A percentile compares a stretch with the other conserved stretches of the same genome.
Evolutionary conservation across 2,113 vertebrate genomes (phyloP).

Genomic region (Archilochus colubris): DNA sequence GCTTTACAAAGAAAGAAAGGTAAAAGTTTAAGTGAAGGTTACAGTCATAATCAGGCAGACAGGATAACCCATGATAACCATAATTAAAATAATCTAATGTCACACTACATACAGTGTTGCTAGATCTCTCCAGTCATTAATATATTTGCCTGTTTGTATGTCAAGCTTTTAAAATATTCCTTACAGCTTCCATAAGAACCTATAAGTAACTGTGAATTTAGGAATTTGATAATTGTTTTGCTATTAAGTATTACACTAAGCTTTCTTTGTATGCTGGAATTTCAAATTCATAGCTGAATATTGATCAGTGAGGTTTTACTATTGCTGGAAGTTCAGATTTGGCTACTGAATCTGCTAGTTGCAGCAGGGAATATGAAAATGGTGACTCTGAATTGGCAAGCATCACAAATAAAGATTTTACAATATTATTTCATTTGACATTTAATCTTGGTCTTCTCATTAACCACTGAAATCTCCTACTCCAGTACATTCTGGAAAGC

Average conservation of each 20-base stretch:
- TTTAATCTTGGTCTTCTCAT: slow-evolving; percentile 33
- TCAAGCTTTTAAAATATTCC: neutral
- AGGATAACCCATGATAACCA: neutral
- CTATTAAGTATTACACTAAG: neutral
- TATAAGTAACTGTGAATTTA: neutral
- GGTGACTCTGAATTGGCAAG: neutral
- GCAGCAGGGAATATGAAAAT: neutral
- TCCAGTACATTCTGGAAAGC: neutral
- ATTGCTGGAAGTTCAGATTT: neutral
- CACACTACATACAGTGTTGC: neutral
- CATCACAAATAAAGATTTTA: slow-evolving; percentile 5
- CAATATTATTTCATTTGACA: slow-evolving; percentile 3
- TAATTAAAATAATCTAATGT: neutral
- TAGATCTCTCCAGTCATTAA: neutral
- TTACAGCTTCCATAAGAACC: neutral
- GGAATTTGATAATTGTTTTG: neutral
- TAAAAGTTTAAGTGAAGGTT: neutral
- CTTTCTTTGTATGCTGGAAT: neutral
- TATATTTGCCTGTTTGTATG: neutral
- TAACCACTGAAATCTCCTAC: slow-evolving; percentile 10
- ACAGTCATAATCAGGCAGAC: neutral
- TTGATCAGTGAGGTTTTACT: neutral
- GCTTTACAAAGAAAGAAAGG: neutral
- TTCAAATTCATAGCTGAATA: neutral
- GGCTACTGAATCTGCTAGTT: neutral